Base-by-base conservation (phyloP, 2,113 vertebrate genomes). In the Struthidea cinerea region DNA sequence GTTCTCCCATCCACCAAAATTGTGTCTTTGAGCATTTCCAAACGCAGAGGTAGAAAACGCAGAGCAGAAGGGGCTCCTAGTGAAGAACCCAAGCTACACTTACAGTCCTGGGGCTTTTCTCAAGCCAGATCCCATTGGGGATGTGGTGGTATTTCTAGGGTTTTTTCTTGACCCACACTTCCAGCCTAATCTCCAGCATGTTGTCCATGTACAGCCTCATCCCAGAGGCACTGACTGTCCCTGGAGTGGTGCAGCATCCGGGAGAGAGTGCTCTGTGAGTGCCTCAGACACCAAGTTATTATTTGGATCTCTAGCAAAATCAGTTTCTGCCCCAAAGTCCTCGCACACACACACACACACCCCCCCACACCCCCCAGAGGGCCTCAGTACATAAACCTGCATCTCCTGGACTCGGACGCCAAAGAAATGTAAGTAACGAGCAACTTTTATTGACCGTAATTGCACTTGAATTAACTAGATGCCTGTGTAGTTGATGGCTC, bases 401-500 rank as follows among this genome's bases (percentile, higher is more conserved):
- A 60, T 92, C 60, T 76, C 57, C 71, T 7, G 3, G n/a, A 16
- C 21, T 79, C 8, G 0, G 23, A 2, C 1, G 1, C 39, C 49
- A 30, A 50, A 64, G 69, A 78, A 56, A 55, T 78, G 56, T 84
- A 77, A 91, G 57, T 42, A 82, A 87, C 0, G 0, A 93, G 35
- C 65, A 91, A 53, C 26, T 84, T 85, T 75, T 64, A 81, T 60
- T 95, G 93, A 64, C 69, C 0, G 0, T 89, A 89, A 78, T 78
- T 94, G 69, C 69, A 49, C 65, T 92, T 84, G 84, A 92, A 89
- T 87, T 92, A 93, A 87, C 64, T 87, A 32, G 76, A 65, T 90
- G 79, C 39, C 76, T 90, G 52, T 74, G 83, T 80, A 71, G 67
- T 53, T 93, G 90, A 82, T 95, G 87, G 74, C 63, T 95, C 37